phyloP scores from a whole-genome alignment of 2,797 vertebrate species.

The Sphenodon punctatus region DNA sequence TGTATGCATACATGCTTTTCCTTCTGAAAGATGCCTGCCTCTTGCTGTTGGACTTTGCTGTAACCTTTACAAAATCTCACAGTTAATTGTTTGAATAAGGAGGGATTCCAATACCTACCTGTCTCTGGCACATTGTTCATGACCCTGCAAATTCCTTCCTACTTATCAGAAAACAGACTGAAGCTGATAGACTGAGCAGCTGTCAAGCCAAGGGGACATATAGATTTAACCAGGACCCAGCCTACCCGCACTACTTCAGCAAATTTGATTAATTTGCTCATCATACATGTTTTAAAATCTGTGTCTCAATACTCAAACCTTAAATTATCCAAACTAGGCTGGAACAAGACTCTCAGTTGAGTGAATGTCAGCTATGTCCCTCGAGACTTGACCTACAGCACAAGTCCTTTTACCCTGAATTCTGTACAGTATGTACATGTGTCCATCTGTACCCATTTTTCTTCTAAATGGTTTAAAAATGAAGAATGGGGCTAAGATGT shows the following conservation, averaged over 20 bases:
- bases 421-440: neutral
- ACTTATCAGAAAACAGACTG: slow-evolving; percentile 60
- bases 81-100: neutral
- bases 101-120: neutral
- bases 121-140: neutral
- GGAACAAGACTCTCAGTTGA: neutral
- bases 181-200: slow-evolving; percentile 67
- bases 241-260: neutral
- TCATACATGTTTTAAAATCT: neutral
- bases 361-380: neutral
- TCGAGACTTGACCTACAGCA: neutral
- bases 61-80: neutral
- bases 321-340: neutral
- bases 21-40: neutral
- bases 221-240: slow-evolving; percentile 38
- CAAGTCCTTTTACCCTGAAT: neutral
- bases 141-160: slow-evolving; percentile 61
- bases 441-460: neutral
- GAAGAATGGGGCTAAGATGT: neutral
- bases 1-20: neutral
- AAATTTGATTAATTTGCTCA: slow-evolving; percentile 12
- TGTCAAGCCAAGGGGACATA: slow-evolving; percentile 60
- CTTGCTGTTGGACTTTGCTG: neutral
- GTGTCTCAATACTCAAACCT: neutral
- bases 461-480: neutral